phyloP scores from a whole-genome alignment of 1,140 invertebrate genomes.

The Drosophila mauritiana region DNA sequence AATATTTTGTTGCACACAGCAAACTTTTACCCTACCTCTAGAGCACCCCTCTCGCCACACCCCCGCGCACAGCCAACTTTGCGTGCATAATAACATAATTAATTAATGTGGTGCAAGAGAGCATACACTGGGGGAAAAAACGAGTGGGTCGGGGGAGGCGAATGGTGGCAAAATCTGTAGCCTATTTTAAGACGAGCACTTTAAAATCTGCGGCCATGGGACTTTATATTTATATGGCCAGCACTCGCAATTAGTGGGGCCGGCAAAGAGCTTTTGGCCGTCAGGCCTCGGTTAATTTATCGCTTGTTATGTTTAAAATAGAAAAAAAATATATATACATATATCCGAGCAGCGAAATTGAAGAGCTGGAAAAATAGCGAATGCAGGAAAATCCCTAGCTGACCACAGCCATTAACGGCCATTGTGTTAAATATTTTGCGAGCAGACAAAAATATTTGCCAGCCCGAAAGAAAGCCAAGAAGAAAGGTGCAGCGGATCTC shows the following conservation, averaged over 20 bases:
- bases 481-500: conserved; percentile 27
- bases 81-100: conserved; percentile 70
- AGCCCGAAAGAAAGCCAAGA: conserved; percentile 57
- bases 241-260: conserved; percentile 72
- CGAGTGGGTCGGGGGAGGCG: not conserved
- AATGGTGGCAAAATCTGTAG: conserved; percentile 7
- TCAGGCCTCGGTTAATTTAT: conserved; percentile 70
- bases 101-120: conserved; percentile 56
- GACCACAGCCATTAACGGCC: conserved; percentile 67
- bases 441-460: conserved; percentile 78
- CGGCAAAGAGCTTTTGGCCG: conserved; percentile 58
- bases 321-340: conserved; percentile 14
- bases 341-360: conserved; percentile 23
- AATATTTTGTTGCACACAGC: conserved; percentile 62
- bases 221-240: conserved; percentile 66
- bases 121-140: conserved; percentile 9
- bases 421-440: conserved; percentile 74
- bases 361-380: conserved; percentile 39
- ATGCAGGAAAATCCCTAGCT: conserved; percentile 46
- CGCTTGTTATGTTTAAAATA: conserved; percentile 78
- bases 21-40: conserved; percentile 35
- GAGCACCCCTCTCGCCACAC: not conserved
- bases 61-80: conserved; percentile 19
- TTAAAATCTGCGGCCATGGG: conserved; percentile 46
- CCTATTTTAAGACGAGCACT: conserved; percentile 36